Conservation (phyloP, 2,113 vertebrate species). For the Rousettus leschenaultii region DNA sequence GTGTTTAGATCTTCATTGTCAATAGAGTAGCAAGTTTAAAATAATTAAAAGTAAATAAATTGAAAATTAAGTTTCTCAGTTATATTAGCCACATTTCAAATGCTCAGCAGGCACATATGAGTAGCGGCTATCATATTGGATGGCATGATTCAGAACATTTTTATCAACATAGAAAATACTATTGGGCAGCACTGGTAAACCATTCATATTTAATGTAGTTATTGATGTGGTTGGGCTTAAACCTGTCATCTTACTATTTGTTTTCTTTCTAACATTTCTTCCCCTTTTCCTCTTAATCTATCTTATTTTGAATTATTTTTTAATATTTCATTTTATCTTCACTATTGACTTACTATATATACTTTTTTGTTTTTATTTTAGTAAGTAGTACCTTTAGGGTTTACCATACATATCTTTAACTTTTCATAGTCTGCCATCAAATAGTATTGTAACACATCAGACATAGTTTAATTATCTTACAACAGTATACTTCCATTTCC, state of each 20-base stretch:
- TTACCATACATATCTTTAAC: neutral
- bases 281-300: neutral
- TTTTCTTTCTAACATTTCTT: neutral
- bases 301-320: neutral
- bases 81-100: neutral
- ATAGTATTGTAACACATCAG: neutral
- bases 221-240: neutral
- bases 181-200: neutral
- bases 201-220: neutral
- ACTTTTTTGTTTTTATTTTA: neutral
- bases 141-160: neutral
- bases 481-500: neutral
- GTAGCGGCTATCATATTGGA: neutral
- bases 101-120: neutral
- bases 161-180: neutral
- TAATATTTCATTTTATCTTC: neutral
- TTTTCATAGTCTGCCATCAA: neutral
- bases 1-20: neutral
- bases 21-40: neutral
- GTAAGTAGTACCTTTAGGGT: neutral
- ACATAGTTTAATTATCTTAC: neutral
- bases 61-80: neutral
- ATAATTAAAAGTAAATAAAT: neutral
- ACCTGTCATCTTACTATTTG: neutral
- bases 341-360: neutral